These are phyloP conservation scores for Paragorgia papillata DNA, from an alignment of 92 coral and sea anemone species.

Conservation along the genomic window DNA sequence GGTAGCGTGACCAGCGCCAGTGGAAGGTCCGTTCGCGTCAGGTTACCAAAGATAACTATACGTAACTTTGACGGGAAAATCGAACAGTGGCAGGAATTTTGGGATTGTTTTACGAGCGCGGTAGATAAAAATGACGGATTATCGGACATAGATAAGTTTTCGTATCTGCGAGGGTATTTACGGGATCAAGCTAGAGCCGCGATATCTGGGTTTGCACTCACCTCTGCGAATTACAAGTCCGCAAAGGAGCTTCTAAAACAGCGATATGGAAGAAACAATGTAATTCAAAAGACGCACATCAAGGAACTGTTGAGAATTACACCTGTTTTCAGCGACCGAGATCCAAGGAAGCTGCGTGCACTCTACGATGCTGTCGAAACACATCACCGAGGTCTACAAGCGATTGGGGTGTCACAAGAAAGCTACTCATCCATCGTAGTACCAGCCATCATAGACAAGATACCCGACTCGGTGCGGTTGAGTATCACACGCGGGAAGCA, in stretches of 20 bases:
- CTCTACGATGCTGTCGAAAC: slow-evolving; percentile 42
- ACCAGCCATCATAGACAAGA: slow-evolving; percentile 41
- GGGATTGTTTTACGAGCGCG: slow-evolving; percentile 56
- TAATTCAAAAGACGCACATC: background rate
- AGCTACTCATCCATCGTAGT: slow-evolving; percentile 53
- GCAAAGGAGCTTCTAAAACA: too few species aligned
- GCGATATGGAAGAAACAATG: too few species aligned
- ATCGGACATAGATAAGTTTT: slow-evolving; percentile 46
- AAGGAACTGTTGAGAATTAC: background rate
- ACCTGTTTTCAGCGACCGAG: background rate
- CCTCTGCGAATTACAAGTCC: too few species aligned
- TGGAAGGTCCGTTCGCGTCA: slow-evolving; percentile 7
- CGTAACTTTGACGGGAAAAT: too few species aligned
- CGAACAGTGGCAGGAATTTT: slow-evolving; percentile 58
- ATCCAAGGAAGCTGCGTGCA: slow-evolving; percentile 15
- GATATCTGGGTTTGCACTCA: slow-evolving; percentile 55
- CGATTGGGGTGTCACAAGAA: background rate
- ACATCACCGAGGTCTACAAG: slow-evolving; percentile 39
- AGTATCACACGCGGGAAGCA: slow-evolving; percentile 46
- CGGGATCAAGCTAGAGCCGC: slow-evolving; percentile 48
- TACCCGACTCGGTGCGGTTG: slow-evolving; percentile 36
- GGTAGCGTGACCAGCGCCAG: too few species aligned
- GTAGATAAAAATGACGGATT: slow-evolving; percentile 50
- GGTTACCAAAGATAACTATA: slow-evolving; percentile 9
- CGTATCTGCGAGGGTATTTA: slow-evolving; percentile 36